Conservation (phyloP, 2,113 vertebrate genomes). For the Cheilinus undulatus region DNA sequence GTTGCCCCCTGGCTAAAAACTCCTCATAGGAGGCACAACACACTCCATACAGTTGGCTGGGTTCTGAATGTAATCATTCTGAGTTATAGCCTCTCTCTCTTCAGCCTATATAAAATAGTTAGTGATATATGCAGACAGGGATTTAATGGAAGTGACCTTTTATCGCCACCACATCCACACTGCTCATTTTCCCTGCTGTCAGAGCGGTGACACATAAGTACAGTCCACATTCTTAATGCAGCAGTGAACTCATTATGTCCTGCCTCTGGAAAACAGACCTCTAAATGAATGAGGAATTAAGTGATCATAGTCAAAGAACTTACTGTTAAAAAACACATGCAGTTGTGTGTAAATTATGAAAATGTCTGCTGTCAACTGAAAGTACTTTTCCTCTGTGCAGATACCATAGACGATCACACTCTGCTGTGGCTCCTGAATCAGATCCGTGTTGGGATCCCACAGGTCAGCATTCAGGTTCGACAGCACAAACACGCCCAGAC, state of each 20-base stretch:
- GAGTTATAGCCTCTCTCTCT: not conserved
- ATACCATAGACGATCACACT: conserved; percentile 93
- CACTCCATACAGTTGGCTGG: not conserved
- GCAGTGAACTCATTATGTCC: not conserved
- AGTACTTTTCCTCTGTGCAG: conserved; percentile 71
- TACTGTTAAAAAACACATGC: not conserved
- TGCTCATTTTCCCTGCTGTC: conserved; percentile 6
- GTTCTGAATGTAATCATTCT: not conserved
- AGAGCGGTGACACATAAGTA: not conserved
- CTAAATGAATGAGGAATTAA: not conserved
- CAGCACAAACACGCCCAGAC: conserved; percentile 93
- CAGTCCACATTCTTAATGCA: conserved; percentile 7
- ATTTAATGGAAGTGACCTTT: conserved; percentile 13
- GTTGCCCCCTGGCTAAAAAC: no score
- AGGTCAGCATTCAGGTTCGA: conserved; percentile 95
- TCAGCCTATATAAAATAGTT: not conserved
- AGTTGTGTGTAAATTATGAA: not conserved
- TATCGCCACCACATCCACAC: not conserved
- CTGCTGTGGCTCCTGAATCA: conserved; percentile 96
- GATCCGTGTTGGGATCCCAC: conserved; percentile 94
- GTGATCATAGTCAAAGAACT: not conserved
- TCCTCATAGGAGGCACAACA: no score
- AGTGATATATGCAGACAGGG: conserved; percentile 8
- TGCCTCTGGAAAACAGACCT: not conserved
- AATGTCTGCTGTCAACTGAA: not conserved